Evolutionary conservation across 1,140 invertebrate species (phyloP).

Genomic region (Heliconius himera): DNA sequence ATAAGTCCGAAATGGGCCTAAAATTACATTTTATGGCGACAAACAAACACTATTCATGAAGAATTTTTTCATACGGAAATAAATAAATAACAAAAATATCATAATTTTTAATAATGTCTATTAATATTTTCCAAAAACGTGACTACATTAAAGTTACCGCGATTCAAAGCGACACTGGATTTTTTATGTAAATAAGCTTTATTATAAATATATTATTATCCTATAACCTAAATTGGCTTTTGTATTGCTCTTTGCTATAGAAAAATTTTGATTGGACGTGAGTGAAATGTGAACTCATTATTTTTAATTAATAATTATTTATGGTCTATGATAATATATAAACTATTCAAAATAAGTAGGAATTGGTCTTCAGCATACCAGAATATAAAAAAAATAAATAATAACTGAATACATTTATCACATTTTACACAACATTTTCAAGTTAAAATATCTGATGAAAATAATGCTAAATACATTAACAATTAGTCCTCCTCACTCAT

Average conservation of each 20-base stretch:
- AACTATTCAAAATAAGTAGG: conserved; percentile 17
- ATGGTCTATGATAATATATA: not conserved
- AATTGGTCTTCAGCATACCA: conserved; percentile 28
- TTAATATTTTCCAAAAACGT: conserved; percentile 45
- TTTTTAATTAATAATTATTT: conserved; percentile 18
- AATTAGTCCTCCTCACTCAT: conserved; percentile 23
- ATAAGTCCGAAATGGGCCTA: conserved; percentile 69
- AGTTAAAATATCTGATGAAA: conserved; percentile 16
- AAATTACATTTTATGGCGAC: conserved; percentile 74
- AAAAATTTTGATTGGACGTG: conserved; percentile 48
- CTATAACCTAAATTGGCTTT: conserved; percentile 76
- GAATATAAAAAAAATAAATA: conserved; percentile 8
- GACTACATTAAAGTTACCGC: conserved; percentile 45
- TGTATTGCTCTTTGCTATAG: conserved; percentile 61
- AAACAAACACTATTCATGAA: conserved; percentile 53
- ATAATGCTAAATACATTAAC: conserved; percentile 20
- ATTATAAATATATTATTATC: conserved; percentile 52
- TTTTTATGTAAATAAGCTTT: conserved; percentile 54
- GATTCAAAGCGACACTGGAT: conserved; percentile 44
- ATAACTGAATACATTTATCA: conserved; percentile 11
- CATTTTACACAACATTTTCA: conserved; percentile 21
- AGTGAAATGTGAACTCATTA: conserved; percentile 37
- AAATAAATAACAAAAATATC: conserved; percentile 34
- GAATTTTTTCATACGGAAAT: conserved; percentile 45
- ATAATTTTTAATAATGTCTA: conserved; percentile 36